Evolutionary conservation across 2,113 vertebrate species (phyloP).

Genomic region (Scopus umbretta): DNA sequence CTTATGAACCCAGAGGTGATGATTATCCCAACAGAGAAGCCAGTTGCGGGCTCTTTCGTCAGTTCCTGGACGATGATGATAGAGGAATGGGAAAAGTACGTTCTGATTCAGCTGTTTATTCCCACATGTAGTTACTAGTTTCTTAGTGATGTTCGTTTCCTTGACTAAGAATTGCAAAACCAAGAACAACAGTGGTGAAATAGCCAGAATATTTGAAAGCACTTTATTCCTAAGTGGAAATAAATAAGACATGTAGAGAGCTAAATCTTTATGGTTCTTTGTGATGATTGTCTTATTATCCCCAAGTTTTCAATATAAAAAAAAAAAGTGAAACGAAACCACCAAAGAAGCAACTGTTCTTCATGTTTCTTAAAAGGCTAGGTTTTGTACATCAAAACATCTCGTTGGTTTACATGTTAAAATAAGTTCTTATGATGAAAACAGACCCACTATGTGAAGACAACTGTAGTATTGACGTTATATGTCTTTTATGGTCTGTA

Average conservation of each 20-base stretch:
- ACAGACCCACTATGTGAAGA: background rate
- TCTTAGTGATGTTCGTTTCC: constrained; percentile 33
- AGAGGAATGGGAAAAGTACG: constrained; percentile 4
- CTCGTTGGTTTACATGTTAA: background rate
- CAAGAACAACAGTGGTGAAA: constrained; percentile 2
- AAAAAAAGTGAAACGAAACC: background rate
- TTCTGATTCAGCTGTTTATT: constrained; percentile 53
- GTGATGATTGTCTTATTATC: background rate
- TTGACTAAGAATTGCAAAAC: constrained; percentile 52
- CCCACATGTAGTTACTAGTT: constrained; percentile 59
- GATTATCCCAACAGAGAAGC: constrained; percentile 39
- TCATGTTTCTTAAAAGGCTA: background rate
- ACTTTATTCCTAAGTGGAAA: background rate
- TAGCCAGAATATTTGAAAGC: constrained; percentile 5
- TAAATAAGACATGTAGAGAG: background rate
- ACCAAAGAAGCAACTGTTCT: background rate
- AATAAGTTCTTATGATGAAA: background rate
- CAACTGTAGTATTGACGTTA: background rate
- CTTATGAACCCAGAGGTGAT: constrained; percentile 19
- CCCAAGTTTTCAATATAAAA: background rate
- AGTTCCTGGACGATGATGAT: background rate
- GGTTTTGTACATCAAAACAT: background rate
- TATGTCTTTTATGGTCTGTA: background rate
- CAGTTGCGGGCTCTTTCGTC: constrained; percentile 21
- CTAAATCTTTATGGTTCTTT: background rate